A percentile compares a stretch with the other conserved stretches of the same genome.
Evolutionary conservation across 2,113 vertebrate genomes (phyloP).

Genomic region (Apus apus): DNA sequence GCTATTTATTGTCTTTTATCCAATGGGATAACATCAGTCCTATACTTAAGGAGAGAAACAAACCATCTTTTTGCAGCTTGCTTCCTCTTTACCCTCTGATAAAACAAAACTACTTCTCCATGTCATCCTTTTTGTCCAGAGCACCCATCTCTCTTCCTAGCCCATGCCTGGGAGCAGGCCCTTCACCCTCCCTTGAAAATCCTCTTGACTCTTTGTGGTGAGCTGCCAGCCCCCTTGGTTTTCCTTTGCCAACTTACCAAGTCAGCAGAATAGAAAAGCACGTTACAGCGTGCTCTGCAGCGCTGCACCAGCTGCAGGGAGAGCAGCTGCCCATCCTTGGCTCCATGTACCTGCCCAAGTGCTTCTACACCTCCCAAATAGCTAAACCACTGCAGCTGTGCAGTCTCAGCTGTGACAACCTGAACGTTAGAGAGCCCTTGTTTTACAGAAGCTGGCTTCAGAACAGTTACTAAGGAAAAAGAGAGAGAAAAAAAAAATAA

Average conservation of each 20-base stretch:
- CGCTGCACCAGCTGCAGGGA: fast-evolving
- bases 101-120: neutral
- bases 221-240: neutral
- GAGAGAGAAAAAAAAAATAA: neutral
- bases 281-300: fast-evolving
- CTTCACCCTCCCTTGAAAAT: neutral
- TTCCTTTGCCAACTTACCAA: neutral
- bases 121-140: neutral
- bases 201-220: neutral
- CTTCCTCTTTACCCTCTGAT: neutral
- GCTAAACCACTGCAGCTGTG: neutral
- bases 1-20: neutral
- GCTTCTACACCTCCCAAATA: fast-evolving
- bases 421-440: neutral
- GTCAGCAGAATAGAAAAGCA: neutral
- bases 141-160: neutral
- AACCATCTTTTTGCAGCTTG: neutral
- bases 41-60: neutral
- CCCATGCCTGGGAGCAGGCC: neutral
- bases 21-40: neutral
- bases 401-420: neutral
- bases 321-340: fast-evolving
- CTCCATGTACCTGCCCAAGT: fast-evolving
- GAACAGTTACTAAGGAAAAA: neutral
- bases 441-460: neutral